Evolutionary conservation across 2,113 vertebrate genomes (phyloP).

Genomic region (Theristicus caerulescens): DNA sequence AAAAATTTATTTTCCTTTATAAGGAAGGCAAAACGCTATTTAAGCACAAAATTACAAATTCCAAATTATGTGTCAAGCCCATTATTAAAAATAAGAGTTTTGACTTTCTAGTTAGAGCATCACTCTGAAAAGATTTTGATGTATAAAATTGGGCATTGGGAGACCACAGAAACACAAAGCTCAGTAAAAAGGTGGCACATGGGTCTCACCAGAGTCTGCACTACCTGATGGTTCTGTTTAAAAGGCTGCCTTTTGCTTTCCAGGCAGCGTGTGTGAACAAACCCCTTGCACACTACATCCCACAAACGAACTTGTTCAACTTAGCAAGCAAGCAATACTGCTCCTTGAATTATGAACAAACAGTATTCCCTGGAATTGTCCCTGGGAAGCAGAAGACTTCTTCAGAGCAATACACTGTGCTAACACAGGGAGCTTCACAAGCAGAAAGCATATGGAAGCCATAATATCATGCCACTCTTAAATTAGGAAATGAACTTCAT

Average conservation of each 20-base stretch:
- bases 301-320: background rate
- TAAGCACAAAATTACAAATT: background rate
- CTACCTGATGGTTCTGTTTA: background rate
- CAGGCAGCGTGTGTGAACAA: background rate
- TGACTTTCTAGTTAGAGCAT: background rate
- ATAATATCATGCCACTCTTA: background rate
- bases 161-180: background rate
- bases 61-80: background rate
- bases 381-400: background rate
- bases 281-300: background rate
- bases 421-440: background rate
- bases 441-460: background rate
- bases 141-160: background rate
- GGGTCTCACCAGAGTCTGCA: background rate
- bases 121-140: background rate
- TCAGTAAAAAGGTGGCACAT: background rate
- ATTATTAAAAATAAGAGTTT: background rate
- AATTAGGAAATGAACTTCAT: background rate
- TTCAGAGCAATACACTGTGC: background rate
- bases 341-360: background rate
- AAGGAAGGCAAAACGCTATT: background rate
- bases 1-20: background rate
- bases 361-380: background rate
- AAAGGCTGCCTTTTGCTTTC: background rate
- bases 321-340: background rate